A percentile compares a stretch with the other conserved stretches of the same genome.
Conservation (phyloP, 1,140 invertebrate genomes). For the Micrasema minimum region DNA sequence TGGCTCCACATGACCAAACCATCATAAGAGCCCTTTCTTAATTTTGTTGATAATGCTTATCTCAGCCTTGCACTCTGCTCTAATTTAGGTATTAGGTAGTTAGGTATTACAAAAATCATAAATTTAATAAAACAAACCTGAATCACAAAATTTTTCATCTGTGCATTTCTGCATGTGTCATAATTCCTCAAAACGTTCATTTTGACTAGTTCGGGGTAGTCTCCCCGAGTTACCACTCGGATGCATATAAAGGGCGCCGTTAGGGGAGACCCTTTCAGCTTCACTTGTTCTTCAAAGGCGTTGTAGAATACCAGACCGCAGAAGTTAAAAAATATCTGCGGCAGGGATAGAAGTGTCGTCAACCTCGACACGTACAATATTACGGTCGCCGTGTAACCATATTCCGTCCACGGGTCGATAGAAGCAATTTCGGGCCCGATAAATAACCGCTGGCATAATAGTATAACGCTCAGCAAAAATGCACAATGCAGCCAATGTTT, state of each 20-base stretch:
- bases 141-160: constrained; percentile 95
- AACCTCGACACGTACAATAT: constrained; percentile 83
- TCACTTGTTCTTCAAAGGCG: constrained; percentile 92
- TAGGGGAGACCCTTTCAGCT: constrained; percentile 87
- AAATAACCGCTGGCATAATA: constrained; percentile 79
- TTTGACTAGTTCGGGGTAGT: constrained; percentile 91
- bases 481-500: constrained; percentile 76
- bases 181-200: constrained; percentile 90
- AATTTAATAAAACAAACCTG: too few relatives aligned
- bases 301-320: constrained; percentile 91
- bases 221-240: constrained; percentile 93
- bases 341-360: constrained; percentile 86
- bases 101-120: too few relatives aligned
- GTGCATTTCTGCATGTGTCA: constrained; percentile 86
- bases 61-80: too few relatives aligned
- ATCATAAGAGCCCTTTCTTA: too few relatives aligned
- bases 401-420: constrained; percentile 82
- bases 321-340: constrained; percentile 94
- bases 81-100: too few relatives aligned
- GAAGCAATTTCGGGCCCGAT: constrained; percentile 78
- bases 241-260: constrained; percentile 95
- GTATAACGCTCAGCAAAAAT: constrained; percentile 78
- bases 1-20: too few relatives aligned
- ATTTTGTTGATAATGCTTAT: too few relatives aligned
- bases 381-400: constrained; percentile 78